Conservation (phyloP, 2,888 invertebrate genomes). For the Lasius fuliginosus region DNA sequence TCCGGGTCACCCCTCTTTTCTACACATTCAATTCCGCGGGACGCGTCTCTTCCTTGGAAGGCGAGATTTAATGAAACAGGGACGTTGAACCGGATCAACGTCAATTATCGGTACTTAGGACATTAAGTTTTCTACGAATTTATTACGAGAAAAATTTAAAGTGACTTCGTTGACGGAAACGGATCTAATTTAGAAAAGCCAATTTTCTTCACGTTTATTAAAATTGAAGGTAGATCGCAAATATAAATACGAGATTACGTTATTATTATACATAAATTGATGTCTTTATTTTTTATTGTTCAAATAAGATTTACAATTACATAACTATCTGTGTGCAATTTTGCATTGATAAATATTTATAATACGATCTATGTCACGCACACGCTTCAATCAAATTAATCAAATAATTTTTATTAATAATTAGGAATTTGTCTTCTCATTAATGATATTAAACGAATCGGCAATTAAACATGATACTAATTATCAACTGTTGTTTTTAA, state of each 20-base stretch:
- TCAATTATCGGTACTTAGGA: conserved; percentile 58
- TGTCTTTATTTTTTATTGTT: not conserved
- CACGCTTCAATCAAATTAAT: not conserved
- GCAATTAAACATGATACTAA: not conserved
- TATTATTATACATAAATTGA: not conserved
- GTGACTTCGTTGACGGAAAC: not conserved
- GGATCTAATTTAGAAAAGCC: not conserved
- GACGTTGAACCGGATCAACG: conserved; percentile 48
- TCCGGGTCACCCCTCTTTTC: conserved; percentile 52
- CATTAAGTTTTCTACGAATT: conserved; percentile 47
- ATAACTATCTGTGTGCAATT: not conserved
- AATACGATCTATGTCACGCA: not conserved
- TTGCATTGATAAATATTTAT: not conserved
- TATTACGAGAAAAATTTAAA: conserved; percentile 41
- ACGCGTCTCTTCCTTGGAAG: conserved; percentile 62
- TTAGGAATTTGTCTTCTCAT: not conserved
- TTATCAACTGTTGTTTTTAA: not conserved
- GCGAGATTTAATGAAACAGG: conserved; percentile 63
- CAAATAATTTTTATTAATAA: not conserved
- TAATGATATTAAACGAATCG: not conserved
- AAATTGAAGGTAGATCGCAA: not conserved
- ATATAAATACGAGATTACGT: not conserved
- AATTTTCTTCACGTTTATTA: not conserved
- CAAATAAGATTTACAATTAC: not conserved
- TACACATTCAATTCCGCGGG: conserved; percentile 55